Evolutionary conservation across 2,888 invertebrate species (phyloP).

Genomic region (Trissonchulus latispiculum): DNA sequence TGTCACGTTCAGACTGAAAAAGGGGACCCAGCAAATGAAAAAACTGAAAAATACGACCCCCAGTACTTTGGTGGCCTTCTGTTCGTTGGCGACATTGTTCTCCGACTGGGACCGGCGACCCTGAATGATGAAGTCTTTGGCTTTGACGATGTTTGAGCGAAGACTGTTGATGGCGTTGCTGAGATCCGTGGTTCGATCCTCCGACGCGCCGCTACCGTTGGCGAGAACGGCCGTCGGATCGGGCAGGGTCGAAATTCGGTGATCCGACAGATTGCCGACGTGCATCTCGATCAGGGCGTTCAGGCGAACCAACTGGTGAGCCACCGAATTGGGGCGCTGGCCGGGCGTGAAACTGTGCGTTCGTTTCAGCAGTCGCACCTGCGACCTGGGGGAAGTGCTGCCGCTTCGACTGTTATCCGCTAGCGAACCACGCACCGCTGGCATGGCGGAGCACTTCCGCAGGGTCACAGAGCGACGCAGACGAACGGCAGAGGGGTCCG

Average conservation of each 20-base stretch:
- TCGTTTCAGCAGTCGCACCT: neutral
- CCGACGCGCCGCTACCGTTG: neutral
- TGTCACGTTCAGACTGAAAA: constrained; percentile 75
- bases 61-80: constrained; percentile 88
- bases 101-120: neutral
- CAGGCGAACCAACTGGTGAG: neutral
- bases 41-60: constrained; percentile 89
- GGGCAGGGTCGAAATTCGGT: neutral
- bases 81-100: constrained; percentile 51
- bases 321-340: neutral
- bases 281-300: neutral
- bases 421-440: neutral
- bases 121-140: neutral
- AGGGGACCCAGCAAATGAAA: constrained; percentile 88
- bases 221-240: neutral
- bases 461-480: neutral
- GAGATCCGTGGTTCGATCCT: neutral
- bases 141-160: neutral
- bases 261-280: neutral
- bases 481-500: neutral
- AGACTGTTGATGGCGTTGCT: neutral
- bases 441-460: neutral
- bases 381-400: neutral
- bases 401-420: neutral
- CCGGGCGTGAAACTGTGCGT: neutral